Conservation (phyloP, 2,113 vertebrate genomes). For the Turdus rufiventris region DNA sequence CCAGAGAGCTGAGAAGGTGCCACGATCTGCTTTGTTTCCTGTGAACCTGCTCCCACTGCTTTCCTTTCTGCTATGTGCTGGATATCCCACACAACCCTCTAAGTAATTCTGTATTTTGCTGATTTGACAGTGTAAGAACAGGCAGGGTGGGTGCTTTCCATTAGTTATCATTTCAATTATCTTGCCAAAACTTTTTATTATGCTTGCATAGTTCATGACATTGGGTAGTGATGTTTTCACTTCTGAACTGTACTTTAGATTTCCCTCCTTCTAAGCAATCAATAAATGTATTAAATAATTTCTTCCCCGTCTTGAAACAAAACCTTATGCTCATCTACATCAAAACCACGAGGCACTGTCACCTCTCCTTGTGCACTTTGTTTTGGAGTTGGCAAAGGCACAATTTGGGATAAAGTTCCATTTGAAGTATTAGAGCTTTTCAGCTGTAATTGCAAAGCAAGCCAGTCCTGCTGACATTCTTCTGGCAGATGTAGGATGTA, state of each 20-base stretch:
- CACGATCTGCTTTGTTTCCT: constrained; percentile 23
- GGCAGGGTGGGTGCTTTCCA: background rate
- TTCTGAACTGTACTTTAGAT: background rate
- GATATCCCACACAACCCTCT: background rate
- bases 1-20: background rate
- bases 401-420: background rate
- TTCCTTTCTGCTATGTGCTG: background rate
- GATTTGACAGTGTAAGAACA: background rate
- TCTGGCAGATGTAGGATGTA: no score
- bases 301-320: background rate
- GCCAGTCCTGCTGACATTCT: background rate
- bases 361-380: fast-evolving
- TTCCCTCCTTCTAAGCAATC: background rate
- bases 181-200: background rate
- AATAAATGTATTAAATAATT: background rate
- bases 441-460: background rate
- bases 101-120: background rate
- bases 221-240: background rate
- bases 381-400: background rate
- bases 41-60: background rate
- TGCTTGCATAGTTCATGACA: background rate
- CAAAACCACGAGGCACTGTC: background rate
- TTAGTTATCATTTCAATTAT: background rate
- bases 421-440: background rate
- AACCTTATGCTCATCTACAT: background rate